Percentiles rank a stretch among this genome's conserved stretches.
These are phyloP conservation scores for Indri indri DNA, from an alignment of 2,113 vertebrate species.

Conservation along the genomic window DNA sequence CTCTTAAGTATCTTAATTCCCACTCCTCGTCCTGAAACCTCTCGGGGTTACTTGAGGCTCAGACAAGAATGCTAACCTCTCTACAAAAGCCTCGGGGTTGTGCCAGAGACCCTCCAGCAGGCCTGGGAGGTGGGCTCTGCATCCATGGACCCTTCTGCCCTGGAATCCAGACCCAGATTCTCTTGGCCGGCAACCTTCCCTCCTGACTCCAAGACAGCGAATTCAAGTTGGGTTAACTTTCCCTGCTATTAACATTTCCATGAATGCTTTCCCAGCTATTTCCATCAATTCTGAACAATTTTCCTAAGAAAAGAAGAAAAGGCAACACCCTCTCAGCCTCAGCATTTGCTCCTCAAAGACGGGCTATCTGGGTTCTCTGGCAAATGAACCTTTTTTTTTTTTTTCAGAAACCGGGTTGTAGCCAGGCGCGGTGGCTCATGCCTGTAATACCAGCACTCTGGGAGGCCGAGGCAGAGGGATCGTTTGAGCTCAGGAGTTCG, in stretches of 20 bases:
- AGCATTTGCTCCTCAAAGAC: background rate
- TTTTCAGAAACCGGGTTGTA: no score
- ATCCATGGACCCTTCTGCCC: background rate
- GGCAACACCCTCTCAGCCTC: background rate
- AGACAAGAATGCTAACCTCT: background rate
- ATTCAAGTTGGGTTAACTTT: background rate
- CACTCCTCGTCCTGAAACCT: background rate
- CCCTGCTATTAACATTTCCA: conserved; percentile 22
- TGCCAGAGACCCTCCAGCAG: accelerated
- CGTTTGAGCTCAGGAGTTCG: no score
- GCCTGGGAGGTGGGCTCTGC: background rate
- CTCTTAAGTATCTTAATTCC: background rate
- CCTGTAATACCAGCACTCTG: no score
- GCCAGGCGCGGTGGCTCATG: no score
- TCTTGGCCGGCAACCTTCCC: accelerated
- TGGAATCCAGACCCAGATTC: background rate
- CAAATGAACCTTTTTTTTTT: background rate
- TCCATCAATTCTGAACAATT: background rate
- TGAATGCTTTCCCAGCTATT: background rate
- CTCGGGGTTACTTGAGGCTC: background rate
- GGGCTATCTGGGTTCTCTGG: background rate
- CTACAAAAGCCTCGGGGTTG: accelerated
- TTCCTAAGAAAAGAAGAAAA: background rate
- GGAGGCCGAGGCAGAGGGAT: no score
- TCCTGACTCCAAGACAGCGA: background rate